phyloP scores from a whole-genome alignment of 2,888 invertebrate species.

The Poecilus cupreus region DNA sequence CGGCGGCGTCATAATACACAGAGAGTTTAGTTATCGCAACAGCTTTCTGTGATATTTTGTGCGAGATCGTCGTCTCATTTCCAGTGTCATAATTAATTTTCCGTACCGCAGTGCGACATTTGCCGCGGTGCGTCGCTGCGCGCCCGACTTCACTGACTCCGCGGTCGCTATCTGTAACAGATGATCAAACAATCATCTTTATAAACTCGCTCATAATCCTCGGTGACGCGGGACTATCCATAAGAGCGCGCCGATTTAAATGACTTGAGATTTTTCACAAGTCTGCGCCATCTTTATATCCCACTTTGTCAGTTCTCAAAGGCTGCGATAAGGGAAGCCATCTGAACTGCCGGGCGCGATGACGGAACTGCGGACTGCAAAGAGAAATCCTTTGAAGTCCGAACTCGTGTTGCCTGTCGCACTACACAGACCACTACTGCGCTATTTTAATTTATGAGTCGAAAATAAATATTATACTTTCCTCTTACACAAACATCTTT shows the following conservation, averaged over 20 bases:
- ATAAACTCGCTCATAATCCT: constrained; percentile 51
- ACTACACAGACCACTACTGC: no score
- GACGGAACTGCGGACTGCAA: no score
- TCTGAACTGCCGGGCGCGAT: constrained; percentile 10
- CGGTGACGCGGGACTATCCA: constrained; percentile 43
- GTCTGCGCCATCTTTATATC: constrained; percentile 47
- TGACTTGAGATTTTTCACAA: constrained; percentile 52
- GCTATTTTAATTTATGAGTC: no score
- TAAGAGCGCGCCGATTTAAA: constrained; percentile 54
- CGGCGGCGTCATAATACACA: not conserved
- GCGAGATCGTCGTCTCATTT: constrained; percentile 42
- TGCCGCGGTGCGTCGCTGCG: not conserved
- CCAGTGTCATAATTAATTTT: constrained; percentile 53
- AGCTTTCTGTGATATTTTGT: constrained; percentile 39
- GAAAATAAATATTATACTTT: no score
- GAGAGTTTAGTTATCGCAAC: constrained; percentile 46
- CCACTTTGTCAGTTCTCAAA: constrained; percentile 54
- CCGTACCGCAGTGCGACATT: constrained; percentile 35
- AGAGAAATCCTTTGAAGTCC: no score
- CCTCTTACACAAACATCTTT: no score
- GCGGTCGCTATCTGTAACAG: constrained; percentile 18
- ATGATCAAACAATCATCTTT: constrained; percentile 57
- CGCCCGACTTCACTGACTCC: not conserved
- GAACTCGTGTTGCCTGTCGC: no score
- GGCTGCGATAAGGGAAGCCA: constrained; percentile 49